phyloP scores from a whole-genome alignment of 1,140 invertebrate species.

The Mactra quadrangularis region DNA sequence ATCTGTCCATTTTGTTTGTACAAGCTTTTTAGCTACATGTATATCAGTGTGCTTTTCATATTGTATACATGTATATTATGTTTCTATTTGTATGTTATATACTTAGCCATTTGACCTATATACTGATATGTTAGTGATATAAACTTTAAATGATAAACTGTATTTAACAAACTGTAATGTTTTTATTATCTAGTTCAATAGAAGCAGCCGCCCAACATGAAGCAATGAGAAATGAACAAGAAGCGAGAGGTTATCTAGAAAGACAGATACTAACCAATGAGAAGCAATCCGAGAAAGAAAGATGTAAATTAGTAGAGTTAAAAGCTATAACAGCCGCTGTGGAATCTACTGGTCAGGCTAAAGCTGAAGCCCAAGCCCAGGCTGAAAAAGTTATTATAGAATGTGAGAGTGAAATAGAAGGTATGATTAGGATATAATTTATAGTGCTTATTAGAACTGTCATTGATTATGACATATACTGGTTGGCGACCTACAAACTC shows the following conservation, averaged over 20 bases:
- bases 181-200: conserved; percentile 70
- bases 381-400: conserved; percentile 79
- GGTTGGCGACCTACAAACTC: too few species aligned
- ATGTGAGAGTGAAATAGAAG: conserved; percentile 79
- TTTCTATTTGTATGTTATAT: too few species aligned
- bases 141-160: too few species aligned
- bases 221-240: conserved; percentile 76
- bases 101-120: too few species aligned
- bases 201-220: conserved; percentile 79
- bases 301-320: conserved; percentile 75
- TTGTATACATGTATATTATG: too few species aligned
- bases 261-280: conserved; percentile 78
- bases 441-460: too few species aligned
- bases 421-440: conserved; percentile 62
- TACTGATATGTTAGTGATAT: too few species aligned
- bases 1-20: too few species aligned
- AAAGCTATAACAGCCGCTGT: conserved; percentile 75
- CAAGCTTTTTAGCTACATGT: too few species aligned
- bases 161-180: too few species aligned
- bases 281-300: conserved; percentile 75
- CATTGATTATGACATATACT: too few species aligned
- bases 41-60: too few species aligned
- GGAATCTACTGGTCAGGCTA: conserved; percentile 80
- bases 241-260: conserved; percentile 78
- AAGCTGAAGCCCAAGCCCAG: conserved; percentile 79